Evolutionary conservation across 2,888 invertebrate species (phyloP), one percentile per base, ranked within the genome.

Genomic region (Keiferia lycopersicella): DNA sequence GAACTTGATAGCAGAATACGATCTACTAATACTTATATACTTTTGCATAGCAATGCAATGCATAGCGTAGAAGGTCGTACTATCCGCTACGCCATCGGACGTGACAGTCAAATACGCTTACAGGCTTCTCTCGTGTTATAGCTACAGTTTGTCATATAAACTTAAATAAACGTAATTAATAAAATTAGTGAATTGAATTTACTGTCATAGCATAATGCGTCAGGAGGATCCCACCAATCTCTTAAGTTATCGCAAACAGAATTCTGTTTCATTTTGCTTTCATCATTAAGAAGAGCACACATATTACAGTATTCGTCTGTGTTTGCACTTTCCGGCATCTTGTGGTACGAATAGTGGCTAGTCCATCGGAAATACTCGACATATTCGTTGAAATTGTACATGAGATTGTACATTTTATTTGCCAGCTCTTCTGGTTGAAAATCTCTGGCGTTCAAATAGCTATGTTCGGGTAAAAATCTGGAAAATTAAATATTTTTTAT

Each of bases 231-330:
- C 58, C 58, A 59, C 58, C 58, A 59, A 10, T 41, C 18, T 39
- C 22, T 20, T 11, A 59, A 59, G 14, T 57, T 20, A 51, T 62
- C 4, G 26, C 56, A 62, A 2, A 20, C 16, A 50, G 51, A 60
- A n/a, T 0, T 57, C 20, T 45, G 34, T 57, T 60, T 61, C 0
- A 18, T 50, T 65, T 39, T 16, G 1, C 26, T 34, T 1, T 51
- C n/a, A 34, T 51, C 14, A 38, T 51, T 51, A 0, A 51, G 38
- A 8, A 51, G 51, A 0, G 50, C 38, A 61, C 50, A 51, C n/a
- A 61, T 26, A 2, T 41, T 18, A 14, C 50, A 61, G 14, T 61
- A 61, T 34, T 50, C 50, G 20, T 61, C 50, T 20, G 61, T 61
- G 12, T 61, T 18, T 18, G 12, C 20, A 20, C 50, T 61, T 8